Base-by-base conservation (phyloP, 2,113 vertebrate genomes). In the Telmatochromis bifrenatus region DNA sequence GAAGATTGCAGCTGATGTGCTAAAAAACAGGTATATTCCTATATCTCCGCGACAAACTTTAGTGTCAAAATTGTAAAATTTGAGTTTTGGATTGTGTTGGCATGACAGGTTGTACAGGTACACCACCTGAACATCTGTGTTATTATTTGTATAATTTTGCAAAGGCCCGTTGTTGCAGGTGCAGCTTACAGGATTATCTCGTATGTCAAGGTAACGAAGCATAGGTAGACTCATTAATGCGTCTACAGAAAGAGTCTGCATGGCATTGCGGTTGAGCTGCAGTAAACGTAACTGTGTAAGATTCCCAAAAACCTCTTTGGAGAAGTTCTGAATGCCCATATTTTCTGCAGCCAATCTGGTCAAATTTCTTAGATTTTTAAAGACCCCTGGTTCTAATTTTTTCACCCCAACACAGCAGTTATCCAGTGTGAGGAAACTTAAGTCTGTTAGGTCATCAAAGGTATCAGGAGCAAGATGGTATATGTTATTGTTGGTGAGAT, bases 181-280 rank as follows among this genome's bases (percentile, higher is more conserved):
- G 94, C 98, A 98, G 53, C 95, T 96, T 26, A 98, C 89, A 4
- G 97, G 97, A 84, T 96, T 96, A 53, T 92, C 94, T 54, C 96
- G 96, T 21, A 98, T 62, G 91, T 98, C 97, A 42, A 98, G 90
- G 87, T 97, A 98, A 3, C 3, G 85, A 53, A 99, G 94, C 3
- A 95, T 83, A 0, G 94, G 83, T n/a, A 98, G 87, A 77, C 86
- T 91, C 4, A 95, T 23, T 6, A 97, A 85, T 11, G 95, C 81
- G 1, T 87, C 86, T 6, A 82, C 26, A 21, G 96, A 89, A 83
- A 98, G 85, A 3, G 89, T 92, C 4, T 92, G 92, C 83, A 98
- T 93, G 33, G 94, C 97, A 2, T 98, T 99, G 62, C 91, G 96
- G 35, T 97, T 97, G 53, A 98, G 92, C 80, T 88, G 90, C 19